These are phyloP conservation scores for Galeopterus variegatus DNA, from an alignment of 2,113 vertebrate genomes.

Conservation along the genomic window DNA sequence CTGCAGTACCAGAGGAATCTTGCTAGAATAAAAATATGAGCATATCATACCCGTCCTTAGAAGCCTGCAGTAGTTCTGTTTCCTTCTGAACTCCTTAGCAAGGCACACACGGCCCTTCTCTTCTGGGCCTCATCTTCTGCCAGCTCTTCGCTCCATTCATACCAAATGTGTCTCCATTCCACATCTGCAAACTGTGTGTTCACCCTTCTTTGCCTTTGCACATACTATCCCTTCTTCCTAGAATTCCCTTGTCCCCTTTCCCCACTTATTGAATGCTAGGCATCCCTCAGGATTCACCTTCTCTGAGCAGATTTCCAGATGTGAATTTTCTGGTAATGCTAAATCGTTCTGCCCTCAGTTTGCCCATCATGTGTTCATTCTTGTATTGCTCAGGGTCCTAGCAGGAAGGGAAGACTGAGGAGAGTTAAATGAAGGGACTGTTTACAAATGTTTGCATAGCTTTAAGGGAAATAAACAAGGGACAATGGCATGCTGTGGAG, in stretches of 20 bases:
- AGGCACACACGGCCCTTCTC: neutral
- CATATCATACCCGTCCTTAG: neutral
- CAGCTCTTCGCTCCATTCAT: neutral
- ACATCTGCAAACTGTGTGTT: neutral
- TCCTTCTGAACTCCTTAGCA: neutral
- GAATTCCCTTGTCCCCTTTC: neutral
- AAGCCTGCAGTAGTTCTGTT: neutral
- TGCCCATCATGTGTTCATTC: neutral
- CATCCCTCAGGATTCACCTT: neutral
- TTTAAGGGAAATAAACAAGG: neutral
- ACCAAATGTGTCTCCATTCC: neutral
- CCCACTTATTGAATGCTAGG: neutral
- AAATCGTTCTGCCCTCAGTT: neutral
- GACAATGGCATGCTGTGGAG: neutral
- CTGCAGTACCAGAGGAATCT: neutral
- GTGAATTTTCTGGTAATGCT: neutral
- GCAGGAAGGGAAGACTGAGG: neutral
- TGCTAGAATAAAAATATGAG: slow-evolving; percentile 14
- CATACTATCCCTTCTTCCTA: neutral
- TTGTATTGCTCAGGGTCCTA: neutral
- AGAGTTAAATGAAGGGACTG: neutral
- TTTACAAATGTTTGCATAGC: neutral
- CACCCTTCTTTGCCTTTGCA: neutral
- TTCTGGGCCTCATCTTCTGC: fast-evolving
- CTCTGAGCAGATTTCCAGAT: neutral